phyloP scores from a whole-genome alignment of 2,113 vertebrate species.

The Aspiorhynchus laticeps region DNA sequence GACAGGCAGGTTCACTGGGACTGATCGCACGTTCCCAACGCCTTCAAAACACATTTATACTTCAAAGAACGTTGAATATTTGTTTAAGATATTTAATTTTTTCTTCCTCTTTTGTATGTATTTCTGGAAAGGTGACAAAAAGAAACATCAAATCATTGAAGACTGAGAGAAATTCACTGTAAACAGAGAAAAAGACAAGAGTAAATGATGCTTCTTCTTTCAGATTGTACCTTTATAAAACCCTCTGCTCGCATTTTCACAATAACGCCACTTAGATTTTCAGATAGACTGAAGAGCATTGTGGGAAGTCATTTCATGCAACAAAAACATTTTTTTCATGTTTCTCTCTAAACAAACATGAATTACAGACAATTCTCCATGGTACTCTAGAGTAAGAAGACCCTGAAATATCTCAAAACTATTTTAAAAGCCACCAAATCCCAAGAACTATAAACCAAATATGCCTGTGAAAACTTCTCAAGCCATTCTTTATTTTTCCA shows the following conservation, averaged over 20 bases:
- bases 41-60: slow-evolving; percentile 70
- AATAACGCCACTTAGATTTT: neutral
- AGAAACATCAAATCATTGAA: slow-evolving; percentile 5
- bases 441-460: neutral
- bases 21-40: slow-evolving; percentile 63
- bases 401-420: neutral
- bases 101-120: neutral
- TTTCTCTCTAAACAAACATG: neutral
- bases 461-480: neutral
- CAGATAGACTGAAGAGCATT: neutral
- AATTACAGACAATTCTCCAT: neutral
- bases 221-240: neutral
- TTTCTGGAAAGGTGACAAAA: slow-evolving; percentile 36
- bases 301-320: neutral
- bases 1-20: slow-evolving; percentile 63
- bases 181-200: neutral
- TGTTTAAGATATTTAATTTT: slow-evolving; percentile 50
- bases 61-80: slow-evolving; percentile 64
- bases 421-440: neutral
- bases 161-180: slow-evolving; percentile 33
- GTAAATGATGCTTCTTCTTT: neutral
- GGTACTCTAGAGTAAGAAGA: neutral
- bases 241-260: neutral
- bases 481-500: neutral
- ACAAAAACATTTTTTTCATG: neutral